Conservation (phyloP, 1,140 invertebrate species). For the Cyclina sinensis region DNA sequence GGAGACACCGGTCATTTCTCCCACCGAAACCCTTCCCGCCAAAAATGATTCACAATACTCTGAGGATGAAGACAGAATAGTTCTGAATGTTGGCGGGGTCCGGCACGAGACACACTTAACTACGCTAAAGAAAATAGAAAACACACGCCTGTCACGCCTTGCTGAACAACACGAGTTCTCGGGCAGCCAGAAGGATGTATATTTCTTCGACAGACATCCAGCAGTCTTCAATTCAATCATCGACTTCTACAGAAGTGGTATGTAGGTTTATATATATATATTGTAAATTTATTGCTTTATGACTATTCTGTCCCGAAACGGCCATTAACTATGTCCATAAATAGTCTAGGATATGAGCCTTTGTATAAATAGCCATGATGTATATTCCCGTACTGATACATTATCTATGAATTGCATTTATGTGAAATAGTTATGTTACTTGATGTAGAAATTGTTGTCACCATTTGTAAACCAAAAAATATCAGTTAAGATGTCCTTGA, state of each 20-base stretch:
- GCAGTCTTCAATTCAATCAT: slow-evolving; percentile 86
- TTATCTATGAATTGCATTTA: too few species aligned
- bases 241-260: slow-evolving; percentile 85
- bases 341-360: not conserved
- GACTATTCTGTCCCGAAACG: not conserved
- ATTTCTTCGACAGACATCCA: slow-evolving; percentile 86
- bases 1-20: slow-evolving; percentile 45
- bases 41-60: slow-evolving; percentile 53
- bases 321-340: not conserved
- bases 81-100: slow-evolving; percentile 98
- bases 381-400: too few species aligned
- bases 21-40: slow-evolving; percentile 42
- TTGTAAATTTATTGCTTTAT: not conserved
- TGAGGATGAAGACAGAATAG: slow-evolving; percentile 88
- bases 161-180: slow-evolving; percentile 79
- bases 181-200: slow-evolving; percentile 81
- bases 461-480: too few species aligned
- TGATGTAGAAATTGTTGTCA: too few species aligned
- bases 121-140: slow-evolving; percentile 84
- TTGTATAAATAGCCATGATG: too few species aligned
- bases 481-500: too few species aligned
- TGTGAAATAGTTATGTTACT: too few species aligned
- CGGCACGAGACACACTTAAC: slow-evolving; percentile 97
- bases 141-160: slow-evolving; percentile 83
- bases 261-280: slow-evolving; percentile 73